Evolutionary conservation across 1,140 invertebrate species (phyloP).

Genomic region (Drosophila varians): DNA sequence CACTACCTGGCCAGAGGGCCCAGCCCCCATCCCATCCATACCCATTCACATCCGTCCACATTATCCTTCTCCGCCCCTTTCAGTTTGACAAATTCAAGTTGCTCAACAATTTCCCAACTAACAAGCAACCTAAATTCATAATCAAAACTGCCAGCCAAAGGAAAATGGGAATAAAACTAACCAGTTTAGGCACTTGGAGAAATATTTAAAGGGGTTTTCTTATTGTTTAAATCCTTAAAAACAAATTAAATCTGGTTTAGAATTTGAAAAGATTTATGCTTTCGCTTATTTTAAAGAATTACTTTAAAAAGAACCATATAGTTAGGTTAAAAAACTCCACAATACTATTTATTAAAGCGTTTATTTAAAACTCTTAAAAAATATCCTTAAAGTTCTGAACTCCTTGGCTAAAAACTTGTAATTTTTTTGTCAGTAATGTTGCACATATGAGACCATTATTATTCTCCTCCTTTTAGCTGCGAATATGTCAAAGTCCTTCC

Average conservation of each 20-base stretch:
- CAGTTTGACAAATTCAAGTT: conserved; percentile 48
- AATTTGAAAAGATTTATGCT: too few relatives aligned
- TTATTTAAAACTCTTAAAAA: too few relatives aligned
- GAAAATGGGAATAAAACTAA: neutral
- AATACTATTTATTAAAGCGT: too few relatives aligned
- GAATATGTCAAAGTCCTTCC: conserved; percentile 56
- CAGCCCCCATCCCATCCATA: neutral
- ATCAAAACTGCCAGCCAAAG: conserved; percentile 20
- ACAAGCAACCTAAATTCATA: conserved; percentile 53
- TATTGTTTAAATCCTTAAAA: too few relatives aligned
- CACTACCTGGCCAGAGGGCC: neutral
- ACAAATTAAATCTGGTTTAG: too few relatives aligned
- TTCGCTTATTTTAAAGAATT: too few relatives aligned
- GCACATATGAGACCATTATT: conserved; percentile 22
- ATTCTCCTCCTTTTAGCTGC: conserved; percentile 1
- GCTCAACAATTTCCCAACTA: conserved; percentile 58
- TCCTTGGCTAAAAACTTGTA: neutral
- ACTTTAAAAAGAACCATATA: too few relatives aligned
- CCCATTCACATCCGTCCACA: neutral
- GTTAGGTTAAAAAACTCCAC: too few relatives aligned
- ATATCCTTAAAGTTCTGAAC: too few relatives aligned
- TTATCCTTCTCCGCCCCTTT: neutral
- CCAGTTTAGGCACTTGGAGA: neutral
- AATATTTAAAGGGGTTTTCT: neutral
- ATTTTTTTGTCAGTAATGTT: conserved; percentile 3